Percentiles rank a stretch among this genome's conserved stretches.
phyloP scores from a whole-genome alignment of 2,888 invertebrate genomes.

The Sesamia inferens region DNA sequence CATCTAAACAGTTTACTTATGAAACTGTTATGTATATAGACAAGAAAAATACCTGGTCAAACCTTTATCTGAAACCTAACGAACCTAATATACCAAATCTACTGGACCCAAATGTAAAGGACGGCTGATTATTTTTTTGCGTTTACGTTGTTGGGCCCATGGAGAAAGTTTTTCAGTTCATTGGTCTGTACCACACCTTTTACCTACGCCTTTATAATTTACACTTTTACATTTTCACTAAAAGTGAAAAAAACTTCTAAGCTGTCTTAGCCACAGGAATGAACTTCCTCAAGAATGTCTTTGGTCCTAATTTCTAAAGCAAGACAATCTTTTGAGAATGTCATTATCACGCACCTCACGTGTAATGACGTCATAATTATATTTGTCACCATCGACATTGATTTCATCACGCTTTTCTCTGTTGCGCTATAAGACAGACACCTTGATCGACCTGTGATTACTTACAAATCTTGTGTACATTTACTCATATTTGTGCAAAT shows the following conservation, averaged over 20 bases:
- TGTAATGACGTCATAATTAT: not conserved
- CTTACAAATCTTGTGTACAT: constrained; percentile 10
- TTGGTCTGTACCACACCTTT: not conserved
- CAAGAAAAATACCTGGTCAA: constrained; percentile 10
- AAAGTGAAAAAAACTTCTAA: not conserved
- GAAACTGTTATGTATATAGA: constrained; percentile 39
- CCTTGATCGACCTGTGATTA: constrained; percentile 1
- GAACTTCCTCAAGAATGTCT: not conserved
- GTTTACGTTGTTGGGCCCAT: not conserved
- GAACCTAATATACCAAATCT: not conserved
- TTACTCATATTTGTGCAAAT: constrained; percentile 27
- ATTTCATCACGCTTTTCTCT: constrained; percentile 36
- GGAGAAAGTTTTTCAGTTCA: not conserved
- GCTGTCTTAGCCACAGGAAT: not conserved
- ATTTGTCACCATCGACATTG: constrained; percentile 4
- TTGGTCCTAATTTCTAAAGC: not conserved
- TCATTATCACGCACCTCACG: not conserved
- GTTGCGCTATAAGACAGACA: not conserved
- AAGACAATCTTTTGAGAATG: not conserved
- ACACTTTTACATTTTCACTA: not conserved
- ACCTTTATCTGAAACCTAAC: not conserved
- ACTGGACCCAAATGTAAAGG: not conserved
- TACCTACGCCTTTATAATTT: not conserved
- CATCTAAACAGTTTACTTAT: constrained; percentile 35
- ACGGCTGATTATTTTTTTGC: not conserved